phyloP scores from a whole-genome alignment of 2,888 invertebrate genomes.

The Archaeoteleia sp. region DNA sequence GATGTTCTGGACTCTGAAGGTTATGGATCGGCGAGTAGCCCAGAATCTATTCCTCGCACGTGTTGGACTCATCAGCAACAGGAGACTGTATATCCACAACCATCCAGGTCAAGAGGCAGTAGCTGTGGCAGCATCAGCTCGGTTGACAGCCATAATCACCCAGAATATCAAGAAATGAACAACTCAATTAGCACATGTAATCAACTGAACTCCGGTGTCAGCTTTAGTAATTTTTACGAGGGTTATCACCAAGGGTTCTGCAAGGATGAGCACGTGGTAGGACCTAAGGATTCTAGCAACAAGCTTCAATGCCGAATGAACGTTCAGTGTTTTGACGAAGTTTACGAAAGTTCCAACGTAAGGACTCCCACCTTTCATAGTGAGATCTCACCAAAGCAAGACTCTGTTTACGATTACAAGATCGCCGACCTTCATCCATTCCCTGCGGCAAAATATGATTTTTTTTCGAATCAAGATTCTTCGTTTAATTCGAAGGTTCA shows the following conservation, averaged over 20 bases:
- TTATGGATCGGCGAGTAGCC: constrained; percentile 70
- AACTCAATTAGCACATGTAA: constrained; percentile 28
- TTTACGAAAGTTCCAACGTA: constrained; percentile 50
- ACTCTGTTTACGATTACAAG: constrained; percentile 28
- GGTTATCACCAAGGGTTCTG: constrained; percentile 64
- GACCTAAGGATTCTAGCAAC: constrained; percentile 52
- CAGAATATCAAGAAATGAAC: constrained; percentile 61
- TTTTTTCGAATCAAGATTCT: constrained; percentile 48
- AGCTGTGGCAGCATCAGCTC: constrained; percentile 70
- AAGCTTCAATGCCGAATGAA: constrained; percentile 57
- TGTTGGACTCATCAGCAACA: constrained; percentile 59
- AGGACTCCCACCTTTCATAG: constrained; percentile 32
- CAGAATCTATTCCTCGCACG: constrained; percentile 66
- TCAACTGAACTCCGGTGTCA: constrained; percentile 52
- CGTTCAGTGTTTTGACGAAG: constrained; percentile 56
- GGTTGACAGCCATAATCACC: constrained; percentile 64
- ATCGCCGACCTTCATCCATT: constrained; percentile 19
- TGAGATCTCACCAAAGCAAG: constrained; percentile 24
- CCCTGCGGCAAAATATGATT: constrained; percentile 53
- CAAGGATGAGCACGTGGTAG: constrained; percentile 46
- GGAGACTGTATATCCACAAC: constrained; percentile 65
- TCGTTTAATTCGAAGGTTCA: constrained; percentile 44
- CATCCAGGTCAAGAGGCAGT: constrained; percentile 68
- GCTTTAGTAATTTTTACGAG: constrained; percentile 66
- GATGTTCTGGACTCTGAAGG: constrained; percentile 70